Conservation (phyloP, 2,113 vertebrate species). For the Cyanistes caeruleus region DNA sequence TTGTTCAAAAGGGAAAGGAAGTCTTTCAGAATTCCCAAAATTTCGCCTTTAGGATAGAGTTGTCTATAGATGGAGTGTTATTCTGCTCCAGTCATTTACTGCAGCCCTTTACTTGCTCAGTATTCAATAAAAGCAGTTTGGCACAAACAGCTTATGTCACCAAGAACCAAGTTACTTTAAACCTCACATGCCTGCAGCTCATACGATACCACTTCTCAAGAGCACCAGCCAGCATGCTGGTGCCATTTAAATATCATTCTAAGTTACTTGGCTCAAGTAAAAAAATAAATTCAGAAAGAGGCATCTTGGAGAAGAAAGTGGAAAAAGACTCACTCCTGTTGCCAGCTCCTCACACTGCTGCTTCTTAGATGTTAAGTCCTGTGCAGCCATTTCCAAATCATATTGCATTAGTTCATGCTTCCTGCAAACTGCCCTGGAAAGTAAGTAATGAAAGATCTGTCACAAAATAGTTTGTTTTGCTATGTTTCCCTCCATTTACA, state of each 20-base stretch:
- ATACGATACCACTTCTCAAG: not conserved
- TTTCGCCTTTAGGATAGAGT: not conserved
- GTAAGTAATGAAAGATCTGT: not conserved
- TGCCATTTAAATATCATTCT: slow-evolving; percentile 40
- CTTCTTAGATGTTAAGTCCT: slow-evolving; percentile 90
- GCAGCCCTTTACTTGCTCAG: not conserved
- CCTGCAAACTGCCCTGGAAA: slow-evolving; percentile 89
- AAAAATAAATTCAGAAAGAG: not conserved
- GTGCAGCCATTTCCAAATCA: slow-evolving; percentile 88
- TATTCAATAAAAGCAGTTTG: not conserved
- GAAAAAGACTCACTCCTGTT: slow-evolving; percentile 83
- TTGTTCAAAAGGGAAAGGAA: not conserved
- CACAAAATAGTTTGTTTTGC: not conserved
- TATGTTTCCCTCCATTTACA: not conserved
- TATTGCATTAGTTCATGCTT: slow-evolving; percentile 94
- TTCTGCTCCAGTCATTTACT: not conserved
- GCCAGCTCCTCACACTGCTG: slow-evolving; percentile 92
- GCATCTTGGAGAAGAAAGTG: slow-evolving; percentile 40
- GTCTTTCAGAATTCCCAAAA: not conserved
- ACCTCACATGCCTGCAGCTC: not conserved
- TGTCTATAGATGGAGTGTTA: not conserved
- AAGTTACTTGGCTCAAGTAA: slow-evolving; percentile 21
- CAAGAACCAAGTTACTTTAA: slow-evolving; percentile 14
- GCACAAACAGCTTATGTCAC: slow-evolving; percentile 4
- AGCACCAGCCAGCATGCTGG: not conserved